A percentile compares a stretch with the other conserved stretches of the same genome.
These are phyloP conservation scores for Diplazon laetatorius DNA, from an alignment of 2,888 invertebrate species.

Conservation along the genomic window DNA sequence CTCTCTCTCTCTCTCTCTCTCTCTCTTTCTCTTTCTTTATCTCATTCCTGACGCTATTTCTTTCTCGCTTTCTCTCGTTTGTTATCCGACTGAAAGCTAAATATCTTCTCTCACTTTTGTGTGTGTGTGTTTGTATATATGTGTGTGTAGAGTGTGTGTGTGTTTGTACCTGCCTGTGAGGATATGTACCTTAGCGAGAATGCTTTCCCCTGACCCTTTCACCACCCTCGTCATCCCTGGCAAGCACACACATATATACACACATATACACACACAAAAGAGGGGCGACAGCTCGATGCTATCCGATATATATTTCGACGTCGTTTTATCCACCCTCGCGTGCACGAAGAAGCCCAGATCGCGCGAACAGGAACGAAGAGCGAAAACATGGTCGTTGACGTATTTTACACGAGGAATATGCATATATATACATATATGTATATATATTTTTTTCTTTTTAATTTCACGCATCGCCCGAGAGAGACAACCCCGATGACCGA, in stretches of 20 bases:
- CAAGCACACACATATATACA: conserved; percentile 30
- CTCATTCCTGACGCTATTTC: not conserved
- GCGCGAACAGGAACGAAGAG: not conserved
- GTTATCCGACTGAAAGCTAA: no score
- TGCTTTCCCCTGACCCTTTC: conserved; percentile 37
- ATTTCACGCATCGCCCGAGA: not conserved
- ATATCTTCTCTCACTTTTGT: not conserved
- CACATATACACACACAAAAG: no score
- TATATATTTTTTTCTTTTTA: conserved; percentile 7
- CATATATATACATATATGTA: no score
- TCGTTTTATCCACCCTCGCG: conserved; percentile 19
- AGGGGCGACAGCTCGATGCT: conserved; percentile 34
- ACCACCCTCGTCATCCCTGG: conserved; percentile 49
- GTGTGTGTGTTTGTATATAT: conserved; percentile 4
- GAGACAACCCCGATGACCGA: no score
- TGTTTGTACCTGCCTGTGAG: not conserved
- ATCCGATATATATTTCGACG: conserved; percentile 49
- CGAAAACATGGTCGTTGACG: not conserved
- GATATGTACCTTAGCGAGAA: conserved; percentile 4
- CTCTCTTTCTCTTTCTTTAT: conserved; percentile 9
- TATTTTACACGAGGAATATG: not conserved
- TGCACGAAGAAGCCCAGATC: not conserved
- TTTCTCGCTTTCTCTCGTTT: not conserved
- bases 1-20: conserved; percentile 41
- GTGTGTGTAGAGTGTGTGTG: conserved; percentile 1